Conservation (phyloP, 2,888 invertebrate species). For the Epiblema foenella region DNA sequence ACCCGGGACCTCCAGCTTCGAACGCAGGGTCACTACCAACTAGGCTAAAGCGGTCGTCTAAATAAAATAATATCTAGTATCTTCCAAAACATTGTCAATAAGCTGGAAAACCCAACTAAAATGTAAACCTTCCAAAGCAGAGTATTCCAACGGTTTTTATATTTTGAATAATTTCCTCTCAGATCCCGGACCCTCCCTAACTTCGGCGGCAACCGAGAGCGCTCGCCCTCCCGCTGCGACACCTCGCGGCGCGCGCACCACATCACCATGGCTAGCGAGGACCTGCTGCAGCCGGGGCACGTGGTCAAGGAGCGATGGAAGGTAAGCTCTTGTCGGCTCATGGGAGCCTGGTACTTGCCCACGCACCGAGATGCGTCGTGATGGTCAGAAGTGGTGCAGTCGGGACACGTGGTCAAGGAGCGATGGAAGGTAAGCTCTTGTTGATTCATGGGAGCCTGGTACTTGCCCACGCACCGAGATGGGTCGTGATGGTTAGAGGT, state of each 20-base stretch:
- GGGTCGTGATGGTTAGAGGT: no score
- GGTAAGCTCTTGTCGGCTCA: conserved; percentile 82
- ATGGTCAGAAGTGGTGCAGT: conserved; percentile 96
- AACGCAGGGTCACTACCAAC: no score
- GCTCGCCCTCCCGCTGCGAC: conserved; percentile 75
- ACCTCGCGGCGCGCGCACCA: conserved; percentile 83
- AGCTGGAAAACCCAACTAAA: no score
- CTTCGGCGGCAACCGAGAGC: conserved; percentile 69
- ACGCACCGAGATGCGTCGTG: conserved; percentile 97
- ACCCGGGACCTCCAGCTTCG: no score
- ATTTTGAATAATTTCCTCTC: no score
- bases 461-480: conserved; percentile 89
- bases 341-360: conserved; percentile 45
- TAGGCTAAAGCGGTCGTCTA: no score
- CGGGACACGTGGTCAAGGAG: conserved; percentile 99
- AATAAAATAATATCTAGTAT: no score
- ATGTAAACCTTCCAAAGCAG: neutral
- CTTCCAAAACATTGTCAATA: no score
- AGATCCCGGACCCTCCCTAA: conserved; percentile 83
- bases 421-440: conserved; percentile 95
- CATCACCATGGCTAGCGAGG: conserved; percentile 96
- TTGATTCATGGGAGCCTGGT: neutral
- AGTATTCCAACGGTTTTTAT: neutral
- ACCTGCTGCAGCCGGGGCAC: conserved; percentile 97
- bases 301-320: conserved; percentile 99